phyloP scores from a whole-genome alignment of 2,113 vertebrate genomes.

The Macrotis lagotis region DNA sequence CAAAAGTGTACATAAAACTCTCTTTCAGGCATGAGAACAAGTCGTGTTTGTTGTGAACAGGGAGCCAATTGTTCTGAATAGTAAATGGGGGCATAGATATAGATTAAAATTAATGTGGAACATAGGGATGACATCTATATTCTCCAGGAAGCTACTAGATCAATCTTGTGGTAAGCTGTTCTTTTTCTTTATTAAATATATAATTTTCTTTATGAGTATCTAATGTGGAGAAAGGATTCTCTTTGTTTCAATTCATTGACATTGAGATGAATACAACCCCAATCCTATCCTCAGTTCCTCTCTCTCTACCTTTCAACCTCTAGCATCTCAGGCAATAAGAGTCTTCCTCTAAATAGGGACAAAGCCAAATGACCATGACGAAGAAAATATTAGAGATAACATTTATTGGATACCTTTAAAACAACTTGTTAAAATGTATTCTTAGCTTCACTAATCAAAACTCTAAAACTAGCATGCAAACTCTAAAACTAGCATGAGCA shows the following conservation, averaged over 20 bases:
- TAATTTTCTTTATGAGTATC: neutral
- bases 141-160: constrained; percentile 3
- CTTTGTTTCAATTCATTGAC: neutral
- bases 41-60: constrained; percentile 15
- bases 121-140: constrained; percentile 10
- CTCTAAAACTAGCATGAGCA: neutral
- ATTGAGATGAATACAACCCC: neutral
- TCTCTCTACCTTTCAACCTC: neutral
- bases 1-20: constrained; percentile 4
- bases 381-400: neutral
- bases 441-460: neutral
- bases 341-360: neutral
- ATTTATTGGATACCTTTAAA: neutral
- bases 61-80: constrained; percentile 54
- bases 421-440: neutral
- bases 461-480: neutral
- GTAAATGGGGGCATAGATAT: constrained; percentile 30
- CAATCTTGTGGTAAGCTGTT: neutral
- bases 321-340: neutral
- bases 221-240: neutral
- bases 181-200: too few relatives aligned
- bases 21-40: constrained; percentile 1
- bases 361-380: neutral
- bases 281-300: neutral
- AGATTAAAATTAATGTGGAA: neutral